These are phyloP conservation scores for Scaptomyza reducta DNA, from an alignment of 2,888 invertebrate genomes.

Conservation along the genomic window DNA sequence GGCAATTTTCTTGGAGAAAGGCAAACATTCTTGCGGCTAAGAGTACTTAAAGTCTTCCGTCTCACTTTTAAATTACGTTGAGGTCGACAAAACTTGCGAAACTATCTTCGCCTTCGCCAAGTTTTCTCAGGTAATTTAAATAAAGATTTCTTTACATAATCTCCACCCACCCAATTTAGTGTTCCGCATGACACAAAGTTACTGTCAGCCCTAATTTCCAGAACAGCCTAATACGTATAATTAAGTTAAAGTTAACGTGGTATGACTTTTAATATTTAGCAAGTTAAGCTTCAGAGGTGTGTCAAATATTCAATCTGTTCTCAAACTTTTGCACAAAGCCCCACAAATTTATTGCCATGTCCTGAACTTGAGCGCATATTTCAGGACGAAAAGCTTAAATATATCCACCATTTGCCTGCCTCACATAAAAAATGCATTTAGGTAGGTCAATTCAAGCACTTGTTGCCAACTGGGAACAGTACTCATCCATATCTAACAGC, in stretches of 20 bases:
- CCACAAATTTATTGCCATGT: slow-evolving; percentile 20
- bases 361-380: slow-evolving; percentile 32
- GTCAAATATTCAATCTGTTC: slow-evolving; percentile 5
- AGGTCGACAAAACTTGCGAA: slow-evolving; percentile 48
- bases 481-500: slow-evolving; percentile 21
- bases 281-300: not conserved
- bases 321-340: slow-evolving; percentile 18
- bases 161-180: slow-evolving; percentile 7
- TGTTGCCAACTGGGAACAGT: slow-evolving; percentile 55
- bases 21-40: slow-evolving; percentile 34
- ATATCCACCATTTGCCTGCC: slow-evolving; percentile 16
- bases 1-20: slow-evolving; percentile 25
- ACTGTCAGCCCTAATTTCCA: slow-evolving; percentile 7
- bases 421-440: slow-evolving; percentile 53
- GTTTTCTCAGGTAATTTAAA: slow-evolving; percentile 31
- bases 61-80: slow-evolving; percentile 61
- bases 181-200: not conserved
- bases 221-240: slow-evolving; percentile 6
- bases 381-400: not conserved
- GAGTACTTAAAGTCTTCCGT: slow-evolving; percentile 59
- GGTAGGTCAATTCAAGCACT: slow-evolving; percentile 55
- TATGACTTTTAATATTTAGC: slow-evolving; percentile 10
- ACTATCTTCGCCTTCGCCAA: slow-evolving; percentile 19
- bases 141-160: slow-evolving; percentile 18
- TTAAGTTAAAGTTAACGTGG: not conserved